Evolutionary conservation across 2,113 vertebrate genomes (phyloP).

Genomic region (Xerus inauris): DNA sequence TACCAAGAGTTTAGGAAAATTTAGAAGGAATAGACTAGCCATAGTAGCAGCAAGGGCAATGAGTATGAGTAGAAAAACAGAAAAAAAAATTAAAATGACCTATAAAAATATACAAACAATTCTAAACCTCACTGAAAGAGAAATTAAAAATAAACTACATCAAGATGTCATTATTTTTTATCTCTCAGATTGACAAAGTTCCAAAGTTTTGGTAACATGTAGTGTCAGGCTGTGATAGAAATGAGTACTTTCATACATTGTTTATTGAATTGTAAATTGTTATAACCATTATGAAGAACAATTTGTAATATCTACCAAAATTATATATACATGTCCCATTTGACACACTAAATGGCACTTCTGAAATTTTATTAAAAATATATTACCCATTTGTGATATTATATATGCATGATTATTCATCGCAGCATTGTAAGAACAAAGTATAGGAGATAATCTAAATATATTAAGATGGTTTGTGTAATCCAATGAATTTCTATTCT

Average conservation of each 20-base stretch:
- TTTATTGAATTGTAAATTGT: not conserved
- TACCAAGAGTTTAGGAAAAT: not conserved
- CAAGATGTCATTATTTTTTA: not conserved
- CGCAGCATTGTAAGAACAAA: not conserved
- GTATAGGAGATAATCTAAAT: not conserved
- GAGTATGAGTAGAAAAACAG: not conserved
- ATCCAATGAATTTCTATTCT: too few relatives aligned
- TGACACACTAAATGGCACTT: not conserved
- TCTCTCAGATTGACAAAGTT: not conserved
- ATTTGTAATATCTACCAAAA: not conserved
- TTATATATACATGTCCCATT: not conserved
- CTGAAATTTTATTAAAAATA: not conserved
- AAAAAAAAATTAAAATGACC: not conserved
- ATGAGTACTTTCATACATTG: not conserved
- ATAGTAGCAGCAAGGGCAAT: not conserved
- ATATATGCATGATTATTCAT: not conserved
- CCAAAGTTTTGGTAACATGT: not conserved
- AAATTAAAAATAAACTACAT: not conserved
- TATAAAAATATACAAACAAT: not conserved
- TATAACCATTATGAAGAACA: not conserved
- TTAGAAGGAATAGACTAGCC: not conserved
- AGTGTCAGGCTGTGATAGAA: too few relatives aligned
- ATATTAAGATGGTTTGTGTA: not conserved
- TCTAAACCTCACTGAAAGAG: not conserved
- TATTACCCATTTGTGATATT: not conserved